phyloP scores from a whole-genome alignment of 1,140 invertebrate species.

The Hyphantria cunea region DNA sequence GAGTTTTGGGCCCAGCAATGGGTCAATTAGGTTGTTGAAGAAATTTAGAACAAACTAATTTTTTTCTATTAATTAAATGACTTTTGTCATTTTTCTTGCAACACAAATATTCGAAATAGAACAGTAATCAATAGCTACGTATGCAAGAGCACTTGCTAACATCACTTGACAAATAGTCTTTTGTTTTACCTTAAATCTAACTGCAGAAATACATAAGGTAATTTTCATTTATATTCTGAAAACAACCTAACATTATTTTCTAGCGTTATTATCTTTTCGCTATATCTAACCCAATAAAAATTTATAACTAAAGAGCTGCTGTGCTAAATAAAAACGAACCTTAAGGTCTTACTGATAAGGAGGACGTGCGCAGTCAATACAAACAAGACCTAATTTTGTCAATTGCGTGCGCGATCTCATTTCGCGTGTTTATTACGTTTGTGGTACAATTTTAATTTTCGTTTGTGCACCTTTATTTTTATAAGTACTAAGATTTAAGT shows the following conservation, averaged over 20 bases:
- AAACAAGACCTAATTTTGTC: constrained; percentile 18
- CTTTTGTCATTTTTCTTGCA: too few relatives aligned
- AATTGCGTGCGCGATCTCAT: constrained; percentile 28
- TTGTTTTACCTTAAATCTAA: too few relatives aligned
- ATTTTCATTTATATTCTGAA: constrained; percentile 22
- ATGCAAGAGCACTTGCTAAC: too few relatives aligned
- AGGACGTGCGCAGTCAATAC: not conserved
- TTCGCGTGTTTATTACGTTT: constrained; percentile 29
- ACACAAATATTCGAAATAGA: too few relatives aligned
- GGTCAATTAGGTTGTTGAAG: too few relatives aligned
- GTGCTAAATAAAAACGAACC: not conserved
- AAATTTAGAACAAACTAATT: too few relatives aligned
- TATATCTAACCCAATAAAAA: constrained; percentile 27
- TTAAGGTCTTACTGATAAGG: not conserved
- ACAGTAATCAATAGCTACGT: too few relatives aligned
- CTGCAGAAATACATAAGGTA: constrained; percentile 13
- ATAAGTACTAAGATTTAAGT: not conserved
- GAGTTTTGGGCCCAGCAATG: too few relatives aligned
- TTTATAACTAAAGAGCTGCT: constrained; percentile 10
- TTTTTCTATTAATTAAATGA: too few relatives aligned
- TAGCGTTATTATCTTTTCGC: constrained; percentile 20
- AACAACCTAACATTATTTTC: constrained; percentile 17
- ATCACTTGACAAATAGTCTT: too few relatives aligned
- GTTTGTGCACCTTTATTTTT: constrained; percentile 2
- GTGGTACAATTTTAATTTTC: constrained; percentile 23